Base-by-base conservation (phyloP, 1,140 invertebrate genomes). In the Atopsyche davidsoni region DNA sequence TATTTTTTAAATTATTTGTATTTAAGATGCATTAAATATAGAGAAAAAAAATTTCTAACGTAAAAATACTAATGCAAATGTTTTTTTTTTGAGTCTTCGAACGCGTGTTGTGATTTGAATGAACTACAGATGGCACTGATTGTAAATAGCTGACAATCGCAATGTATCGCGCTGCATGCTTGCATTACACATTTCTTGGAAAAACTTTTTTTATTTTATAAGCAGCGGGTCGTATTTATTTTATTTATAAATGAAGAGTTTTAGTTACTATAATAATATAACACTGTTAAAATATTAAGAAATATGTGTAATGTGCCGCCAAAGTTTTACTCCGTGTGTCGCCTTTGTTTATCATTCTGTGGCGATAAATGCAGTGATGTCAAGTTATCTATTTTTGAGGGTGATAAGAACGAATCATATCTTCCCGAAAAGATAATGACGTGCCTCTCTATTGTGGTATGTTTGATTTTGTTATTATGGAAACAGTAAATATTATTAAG, bases 261-360 rank as follows among this genome's bases (percentile, higher is more conserved):
- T 57, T 61, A 62, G 63, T 68, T 70, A 66, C 61, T 67, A 57
- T 58, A 49, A 18, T 41, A 40, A 41, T 28, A 35, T 49, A 34
- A 40, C 46, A 49, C 55, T 67, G 69, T 70, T 42, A 18, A 44
- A 51, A 44, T 45, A 45, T 71, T 72, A 66, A 67, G 72, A 75
- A 78, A 77, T 75, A 79, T 79, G 77, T 78, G 75, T 77, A 77
- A 76, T 78, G 76, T 78, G 74, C 77, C 77, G 73, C 75, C 76
- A 72, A 78, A 78, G 74, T 78, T 77, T 72, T 76, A 79, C 76
- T 76, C 75, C 69, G 73, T 79, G 71, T 79, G 77, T 75, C 75
- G 77, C 70, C 76, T 80, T 77, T 80, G 78, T 73, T 73, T 73
- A 73, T 73, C 70, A 70, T 73, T 72, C 67, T 72, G 69, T 73